Conservation (phyloP, 2,113 vertebrate genomes). For the Sula dactylatra region DNA sequence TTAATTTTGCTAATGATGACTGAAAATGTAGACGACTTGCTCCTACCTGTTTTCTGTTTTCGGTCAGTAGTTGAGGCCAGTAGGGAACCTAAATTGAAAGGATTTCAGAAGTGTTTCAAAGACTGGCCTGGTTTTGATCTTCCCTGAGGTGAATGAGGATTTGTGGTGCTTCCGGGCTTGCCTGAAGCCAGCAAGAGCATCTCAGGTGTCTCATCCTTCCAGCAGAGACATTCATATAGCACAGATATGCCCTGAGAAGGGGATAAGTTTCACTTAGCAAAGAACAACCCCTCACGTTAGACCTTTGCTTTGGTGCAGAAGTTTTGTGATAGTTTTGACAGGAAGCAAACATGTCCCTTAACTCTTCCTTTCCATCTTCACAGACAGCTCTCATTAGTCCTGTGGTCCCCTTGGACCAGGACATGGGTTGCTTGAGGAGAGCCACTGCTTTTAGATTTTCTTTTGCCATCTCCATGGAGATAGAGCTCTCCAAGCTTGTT, state of each 20-base stretch:
- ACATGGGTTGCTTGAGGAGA: background rate
- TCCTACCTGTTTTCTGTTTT: background rate
- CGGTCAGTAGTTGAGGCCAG: background rate
- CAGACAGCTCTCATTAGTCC: background rate
- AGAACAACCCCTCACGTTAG: background rate
- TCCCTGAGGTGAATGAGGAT: background rate
- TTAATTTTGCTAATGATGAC: background rate
- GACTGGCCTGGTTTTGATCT: background rate
- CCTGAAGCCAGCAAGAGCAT: background rate
- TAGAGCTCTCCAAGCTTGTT: background rate
- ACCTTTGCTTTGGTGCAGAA: background rate
- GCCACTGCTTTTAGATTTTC: background rate
- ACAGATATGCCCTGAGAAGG: background rate
- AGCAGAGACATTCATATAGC: background rate
- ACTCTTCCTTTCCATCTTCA: background rate
- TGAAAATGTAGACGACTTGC: background rate
- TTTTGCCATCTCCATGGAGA: background rate
- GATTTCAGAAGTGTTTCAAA: background rate
- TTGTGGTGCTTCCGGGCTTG: background rate
- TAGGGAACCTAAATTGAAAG: background rate
- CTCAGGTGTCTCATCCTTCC: background rate
- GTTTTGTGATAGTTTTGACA: background rate
- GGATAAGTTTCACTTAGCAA: background rate
- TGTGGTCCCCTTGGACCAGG: fast-evolving
- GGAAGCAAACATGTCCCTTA: background rate